A percentile compares a stretch with the other conserved stretches of the same genome.
phyloP scores from a whole-genome alignment of 2,888 invertebrate species.

The Lasioglossum oenotherae region DNA sequence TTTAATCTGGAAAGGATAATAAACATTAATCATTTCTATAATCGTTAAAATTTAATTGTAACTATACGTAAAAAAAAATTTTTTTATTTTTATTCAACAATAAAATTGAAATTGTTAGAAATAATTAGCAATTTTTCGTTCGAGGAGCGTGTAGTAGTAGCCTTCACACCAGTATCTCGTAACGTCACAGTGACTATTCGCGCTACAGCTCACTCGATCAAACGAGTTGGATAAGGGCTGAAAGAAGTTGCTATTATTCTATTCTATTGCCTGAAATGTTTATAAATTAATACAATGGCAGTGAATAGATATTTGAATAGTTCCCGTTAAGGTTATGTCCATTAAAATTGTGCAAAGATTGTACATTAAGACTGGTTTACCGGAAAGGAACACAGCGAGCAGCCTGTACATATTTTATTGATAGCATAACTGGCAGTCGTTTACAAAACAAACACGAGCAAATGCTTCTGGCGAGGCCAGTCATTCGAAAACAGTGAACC shows the following conservation, averaged over 20 bases:
- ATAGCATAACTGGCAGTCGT: neutral
- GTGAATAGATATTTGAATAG: neutral
- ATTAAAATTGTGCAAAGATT: neutral
- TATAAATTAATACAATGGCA: neutral
- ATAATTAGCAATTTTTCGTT: neutral
- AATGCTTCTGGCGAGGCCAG: neutral
- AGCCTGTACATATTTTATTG: neutral
- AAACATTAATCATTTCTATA: neutral
- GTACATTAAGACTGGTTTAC: too few species aligned
- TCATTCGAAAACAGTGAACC: neutral
- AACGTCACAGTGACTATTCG: neutral
- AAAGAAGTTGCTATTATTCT: neutral
- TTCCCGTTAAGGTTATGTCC: slow-evolving; percentile 43
- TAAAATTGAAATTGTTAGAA: neutral
- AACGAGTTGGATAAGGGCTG: neutral
- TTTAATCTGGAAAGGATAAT: neutral
- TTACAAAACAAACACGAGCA: neutral
- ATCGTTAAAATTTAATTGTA: neutral
- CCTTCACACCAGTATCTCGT: neutral
- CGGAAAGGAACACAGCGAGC: neutral
- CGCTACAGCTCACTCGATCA: neutral
- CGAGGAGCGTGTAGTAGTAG: neutral
- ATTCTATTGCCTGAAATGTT: neutral
- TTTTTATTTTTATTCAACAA: neutral
- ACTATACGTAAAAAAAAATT: neutral